Base-by-base conservation (phyloP, 2,888 invertebrate species). In the Coecobrya sp. region DNA sequence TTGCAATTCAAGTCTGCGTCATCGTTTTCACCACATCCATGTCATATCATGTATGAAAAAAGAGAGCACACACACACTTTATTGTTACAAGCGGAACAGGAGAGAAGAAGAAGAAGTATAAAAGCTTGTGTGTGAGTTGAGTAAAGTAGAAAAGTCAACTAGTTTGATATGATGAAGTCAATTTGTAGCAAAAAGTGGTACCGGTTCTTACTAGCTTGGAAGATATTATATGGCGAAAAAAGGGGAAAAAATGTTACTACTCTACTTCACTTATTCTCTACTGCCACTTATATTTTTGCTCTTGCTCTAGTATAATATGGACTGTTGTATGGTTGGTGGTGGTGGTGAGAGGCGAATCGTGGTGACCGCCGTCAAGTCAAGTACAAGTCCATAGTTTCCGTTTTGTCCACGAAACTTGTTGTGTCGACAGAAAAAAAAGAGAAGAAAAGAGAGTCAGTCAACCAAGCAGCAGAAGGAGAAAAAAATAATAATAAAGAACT, bases 391-490 rank as follows among this genome's bases (percentile, higher is more conserved):
- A 88, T 88, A 88, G 79, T 62, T 88, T 88, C 88, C 88, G 88
- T 62, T 88, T 45, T 79, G 88, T 79, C 79, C 59, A 76, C 79
- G 42, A 88, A 88, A 88, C 88, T 88, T 88, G 88, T 86, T 84
- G 59, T 81, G 81, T 81, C 81, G 52, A 76, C 81, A 27, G 27
- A 79, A 76, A 45, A 73, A 36, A 16, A 30, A 36, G 42, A 76
- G n/a, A n/a, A n/a, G n/a, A 19, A n/a, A 19, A 55, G 16, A 13
- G 25, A 55, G 81, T 55, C 81, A 81, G 55, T 81, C 81, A 55
- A 55, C 70, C 70, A 42, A 42, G 36, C 7, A 36, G 30, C 7
- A 36, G 30, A 22, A 62, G 19, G 65, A 65, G 65, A 30, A 19
- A 65, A 30, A 65, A 30, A 25, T 0, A 5, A 22, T 10, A 62